These are phyloP conservation scores for Anguilla obscura DNA, from an alignment of 2,797 vertebrate genomes.

Conservation along the genomic window DNA sequence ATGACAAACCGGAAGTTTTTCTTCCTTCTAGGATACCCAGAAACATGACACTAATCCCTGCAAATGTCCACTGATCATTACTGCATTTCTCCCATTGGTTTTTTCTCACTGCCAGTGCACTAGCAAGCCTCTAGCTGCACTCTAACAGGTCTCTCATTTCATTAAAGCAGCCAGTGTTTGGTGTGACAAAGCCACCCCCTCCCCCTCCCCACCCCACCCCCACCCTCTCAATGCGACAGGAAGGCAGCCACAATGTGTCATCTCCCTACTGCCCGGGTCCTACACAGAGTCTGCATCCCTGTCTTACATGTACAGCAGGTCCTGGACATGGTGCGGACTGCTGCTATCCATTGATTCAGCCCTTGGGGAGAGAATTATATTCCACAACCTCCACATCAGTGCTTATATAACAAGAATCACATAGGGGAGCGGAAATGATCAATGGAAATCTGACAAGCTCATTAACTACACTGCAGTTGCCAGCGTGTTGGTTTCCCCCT, in stretches of 20 bases:
- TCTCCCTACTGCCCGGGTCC: background rate
- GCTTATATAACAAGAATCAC: constrained; percentile 45
- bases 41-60: background rate
- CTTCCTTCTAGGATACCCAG: background rate
- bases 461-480: constrained; percentile 58
- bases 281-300: background rate
- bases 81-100: background rate
- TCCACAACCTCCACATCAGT: background rate
- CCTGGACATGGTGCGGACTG: background rate
- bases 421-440: constrained; percentile 58
- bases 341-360: constrained; percentile 1
- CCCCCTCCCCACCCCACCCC: background rate
- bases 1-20: background rate
- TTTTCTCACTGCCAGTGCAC: background rate
- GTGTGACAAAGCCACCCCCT: background rate
- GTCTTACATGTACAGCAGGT: constrained; percentile 17
- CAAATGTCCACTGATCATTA: background rate
- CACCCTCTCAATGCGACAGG: background rate
- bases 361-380: background rate
- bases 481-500: constrained; percentile 68
- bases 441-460: constrained; percentile 61
- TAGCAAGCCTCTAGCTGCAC: background rate
- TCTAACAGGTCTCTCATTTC: background rate
- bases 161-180: background rate
- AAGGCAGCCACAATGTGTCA: background rate